Conservation (phyloP, 2,888 invertebrate genomes). For the Reticulitermes lucifugus region DNA sequence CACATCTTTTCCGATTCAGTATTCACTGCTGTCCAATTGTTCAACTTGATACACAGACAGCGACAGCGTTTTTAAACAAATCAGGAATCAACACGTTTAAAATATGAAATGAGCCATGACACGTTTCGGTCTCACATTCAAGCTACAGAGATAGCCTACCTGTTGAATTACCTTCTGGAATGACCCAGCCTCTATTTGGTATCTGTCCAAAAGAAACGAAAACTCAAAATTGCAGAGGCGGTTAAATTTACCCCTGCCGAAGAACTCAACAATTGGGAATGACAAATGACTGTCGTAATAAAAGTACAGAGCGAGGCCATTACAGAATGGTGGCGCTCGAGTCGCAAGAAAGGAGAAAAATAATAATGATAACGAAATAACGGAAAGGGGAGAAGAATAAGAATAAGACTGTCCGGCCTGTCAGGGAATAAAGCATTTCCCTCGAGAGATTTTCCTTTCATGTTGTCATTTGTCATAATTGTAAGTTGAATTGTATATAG, state of each 20-base stretch:
- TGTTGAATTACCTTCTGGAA: background rate
- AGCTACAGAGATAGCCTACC: background rate
- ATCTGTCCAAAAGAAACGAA: background rate
- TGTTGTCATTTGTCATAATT: background rate
- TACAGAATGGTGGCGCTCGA: background rate
- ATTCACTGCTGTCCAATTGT: no score
- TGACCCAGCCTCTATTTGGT: background rate
- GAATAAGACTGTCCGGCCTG: background rate
- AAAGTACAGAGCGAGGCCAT: slow-evolving; percentile 2
- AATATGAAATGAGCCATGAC: no score
- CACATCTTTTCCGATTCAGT: no score
- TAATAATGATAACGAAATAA: background rate
- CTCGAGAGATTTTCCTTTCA: background rate
- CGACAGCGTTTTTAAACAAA: no score
- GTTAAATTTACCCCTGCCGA: slow-evolving; percentile 2
- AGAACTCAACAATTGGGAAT: slow-evolving; percentile 11
- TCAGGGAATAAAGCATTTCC: background rate
- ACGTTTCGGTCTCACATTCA: no score
- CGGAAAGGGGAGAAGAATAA: background rate
- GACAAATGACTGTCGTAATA: slow-evolving; percentile 34
- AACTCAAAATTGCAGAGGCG: background rate
- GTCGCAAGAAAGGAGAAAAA: background rate
- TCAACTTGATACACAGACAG: no score
- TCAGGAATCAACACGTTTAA: no score
- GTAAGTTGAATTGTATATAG: background rate